Evolutionary conservation across 2,113 vertebrate genomes (phyloP).

Genomic region (Megaceryle maxima): DNA sequence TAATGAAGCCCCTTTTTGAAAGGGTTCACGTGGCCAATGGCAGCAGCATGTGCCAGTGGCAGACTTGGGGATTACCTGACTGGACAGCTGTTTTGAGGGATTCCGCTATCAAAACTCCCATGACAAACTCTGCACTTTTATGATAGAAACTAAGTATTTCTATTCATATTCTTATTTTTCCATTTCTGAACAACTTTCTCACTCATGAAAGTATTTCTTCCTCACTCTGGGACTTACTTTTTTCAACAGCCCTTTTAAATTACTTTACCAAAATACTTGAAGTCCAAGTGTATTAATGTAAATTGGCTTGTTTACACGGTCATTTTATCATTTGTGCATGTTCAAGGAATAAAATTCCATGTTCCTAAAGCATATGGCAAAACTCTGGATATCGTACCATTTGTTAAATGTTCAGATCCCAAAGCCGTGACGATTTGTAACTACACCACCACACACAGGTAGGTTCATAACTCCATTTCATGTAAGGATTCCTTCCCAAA

Average conservation of each 20-base stretch:
- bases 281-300: not conserved
- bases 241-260: not conserved
- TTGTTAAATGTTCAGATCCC: not conserved
- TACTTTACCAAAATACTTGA: not conserved
- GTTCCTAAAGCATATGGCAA: not conserved
- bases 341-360: not conserved
- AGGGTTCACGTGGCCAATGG: rapidly evolving
- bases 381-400: not conserved
- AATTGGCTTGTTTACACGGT: not conserved
- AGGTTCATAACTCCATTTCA: not conserved
- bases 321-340: not conserved
- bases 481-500: not conserved
- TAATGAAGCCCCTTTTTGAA: not conserved
- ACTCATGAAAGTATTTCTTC: not conserved
- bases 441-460: not conserved
- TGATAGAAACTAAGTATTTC: not conserved
- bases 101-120: not conserved
- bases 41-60: not conserved
- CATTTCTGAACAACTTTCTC: not conserved
- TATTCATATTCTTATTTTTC: not conserved
- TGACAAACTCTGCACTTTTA: not conserved
- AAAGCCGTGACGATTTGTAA: not conserved
- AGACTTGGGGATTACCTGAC: not conserved
- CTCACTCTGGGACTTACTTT: not conserved
- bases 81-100: not conserved